These are phyloP conservation scores for Scaptomyza flava DNA, from an alignment of 2,888 invertebrate genomes.

Conservation along the genomic window DNA sequence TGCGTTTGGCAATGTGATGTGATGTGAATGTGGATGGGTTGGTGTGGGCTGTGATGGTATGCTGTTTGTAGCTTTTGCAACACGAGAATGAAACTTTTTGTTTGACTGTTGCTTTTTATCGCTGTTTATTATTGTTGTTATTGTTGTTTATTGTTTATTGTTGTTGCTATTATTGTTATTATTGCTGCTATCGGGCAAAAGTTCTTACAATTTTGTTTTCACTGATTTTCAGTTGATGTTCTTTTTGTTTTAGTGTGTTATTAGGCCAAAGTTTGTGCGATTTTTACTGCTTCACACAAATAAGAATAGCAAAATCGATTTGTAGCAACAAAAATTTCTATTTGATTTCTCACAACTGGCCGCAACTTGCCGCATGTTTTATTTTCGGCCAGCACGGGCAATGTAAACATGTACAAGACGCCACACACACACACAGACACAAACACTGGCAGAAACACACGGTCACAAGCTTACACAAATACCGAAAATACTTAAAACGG, in stretches of 20 bases:
- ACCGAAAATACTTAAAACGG: constrained; percentile 4
- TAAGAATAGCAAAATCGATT: constrained; percentile 62
- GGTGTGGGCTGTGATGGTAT: neutral
- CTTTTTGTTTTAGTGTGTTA: constrained; percentile 46
- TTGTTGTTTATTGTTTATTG: constrained; percentile 19
- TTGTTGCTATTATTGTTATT: constrained; percentile 48
- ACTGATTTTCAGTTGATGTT: constrained; percentile 34
- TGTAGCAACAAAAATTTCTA: constrained; percentile 54
- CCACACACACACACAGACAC: constrained; percentile 2
- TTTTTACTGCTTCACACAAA: constrained; percentile 46
- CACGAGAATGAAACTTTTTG: constrained; percentile 64
- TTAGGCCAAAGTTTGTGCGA: constrained; percentile 64
- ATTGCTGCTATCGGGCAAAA: constrained; percentile 58
- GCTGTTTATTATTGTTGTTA: constrained; percentile 40
- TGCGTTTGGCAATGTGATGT: constrained; percentile 53
- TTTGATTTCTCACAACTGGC: constrained; percentile 55
- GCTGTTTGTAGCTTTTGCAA: constrained; percentile 52
- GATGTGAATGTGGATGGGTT: constrained; percentile 18
- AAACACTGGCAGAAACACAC: constrained; percentile 20
- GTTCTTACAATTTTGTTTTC: constrained; percentile 52
- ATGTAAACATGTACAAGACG: constrained; percentile 64
- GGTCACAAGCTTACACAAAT: constrained; percentile 9
- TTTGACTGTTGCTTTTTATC: constrained; percentile 61
- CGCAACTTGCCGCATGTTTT: constrained; percentile 63
- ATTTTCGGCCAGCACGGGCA: constrained; percentile 23